These are phyloP conservation scores for Seriola rivoliana DNA, from an alignment of 2,113 vertebrate genomes.

Conservation along the genomic window DNA sequence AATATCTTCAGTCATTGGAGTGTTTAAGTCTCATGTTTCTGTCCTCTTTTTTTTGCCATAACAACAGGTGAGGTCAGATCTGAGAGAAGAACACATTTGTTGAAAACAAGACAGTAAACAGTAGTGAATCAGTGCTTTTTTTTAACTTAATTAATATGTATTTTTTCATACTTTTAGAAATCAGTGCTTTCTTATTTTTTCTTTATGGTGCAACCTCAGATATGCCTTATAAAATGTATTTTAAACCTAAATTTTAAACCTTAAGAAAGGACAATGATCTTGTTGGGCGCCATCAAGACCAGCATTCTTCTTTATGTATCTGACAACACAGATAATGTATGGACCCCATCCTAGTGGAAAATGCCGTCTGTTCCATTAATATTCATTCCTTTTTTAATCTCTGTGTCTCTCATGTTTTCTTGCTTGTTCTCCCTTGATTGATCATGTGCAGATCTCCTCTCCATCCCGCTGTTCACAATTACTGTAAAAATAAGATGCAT, in stretches of 20 bases:
- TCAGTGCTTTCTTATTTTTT: no score
- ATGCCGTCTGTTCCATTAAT: slow-evolving; percentile 5
- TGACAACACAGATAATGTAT: slow-evolving; percentile 3
- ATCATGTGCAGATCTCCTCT: slow-evolving; percentile 19
- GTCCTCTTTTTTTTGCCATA: background rate
- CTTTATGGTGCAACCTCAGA: no score
- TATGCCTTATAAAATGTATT: no score
- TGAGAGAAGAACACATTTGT: background rate
- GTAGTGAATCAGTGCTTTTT: background rate
- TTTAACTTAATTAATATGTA: no score
- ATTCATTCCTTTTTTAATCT: slow-evolving; percentile 35
- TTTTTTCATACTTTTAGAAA: no score
- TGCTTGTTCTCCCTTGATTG: slow-evolving; percentile 14
- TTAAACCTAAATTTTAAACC: no score
- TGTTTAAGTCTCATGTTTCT: background rate
- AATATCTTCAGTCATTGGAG: background rate
- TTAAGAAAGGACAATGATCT: background rate
- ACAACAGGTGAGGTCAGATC: background rate
- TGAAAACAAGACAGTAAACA: background rate
- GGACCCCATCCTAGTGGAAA: background rate
- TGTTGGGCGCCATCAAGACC: background rate
- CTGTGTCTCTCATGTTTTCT: background rate
- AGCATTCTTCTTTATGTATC: background rate
- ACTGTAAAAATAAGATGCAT: slow-evolving; percentile 33
- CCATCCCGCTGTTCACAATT: slow-evolving; percentile 25